These are phyloP conservation scores for Pseudorhombus dupliciocellatus DNA, from an alignment of 2,113 vertebrate genomes.

Conservation along the genomic window DNA sequence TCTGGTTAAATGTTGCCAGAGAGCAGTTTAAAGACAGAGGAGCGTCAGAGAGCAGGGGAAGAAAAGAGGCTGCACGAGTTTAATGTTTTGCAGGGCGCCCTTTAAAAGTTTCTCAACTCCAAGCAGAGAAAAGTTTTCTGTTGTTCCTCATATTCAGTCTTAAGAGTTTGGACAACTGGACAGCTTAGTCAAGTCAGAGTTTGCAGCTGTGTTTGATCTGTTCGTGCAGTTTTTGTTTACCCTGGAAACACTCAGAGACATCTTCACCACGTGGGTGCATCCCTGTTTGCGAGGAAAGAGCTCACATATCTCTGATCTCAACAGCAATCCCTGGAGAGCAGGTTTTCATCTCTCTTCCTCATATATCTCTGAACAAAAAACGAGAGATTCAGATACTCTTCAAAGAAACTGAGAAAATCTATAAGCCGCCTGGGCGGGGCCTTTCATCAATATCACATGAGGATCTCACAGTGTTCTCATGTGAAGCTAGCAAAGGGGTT, in stretches of 20 bases:
- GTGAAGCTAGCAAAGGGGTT: conserved; percentile 48
- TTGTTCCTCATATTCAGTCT: conserved; percentile 35
- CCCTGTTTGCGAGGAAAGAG: conserved; percentile 52
- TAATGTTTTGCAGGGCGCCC: not conserved
- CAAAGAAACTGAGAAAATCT: conserved; percentile 75
- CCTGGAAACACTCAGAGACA: conserved; percentile 41
- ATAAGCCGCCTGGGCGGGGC: conserved; percentile 65
- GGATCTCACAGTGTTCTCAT: conserved; percentile 54
- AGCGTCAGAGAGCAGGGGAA: not conserved
- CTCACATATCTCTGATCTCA: conserved; percentile 68
- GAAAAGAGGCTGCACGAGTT: not conserved
- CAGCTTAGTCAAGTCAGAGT: conserved; percentile 37
- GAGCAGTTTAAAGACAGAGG: not conserved
- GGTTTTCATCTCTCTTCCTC: conserved; percentile 71
- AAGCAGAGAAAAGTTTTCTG: conserved; percentile 22
- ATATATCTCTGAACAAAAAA: conserved; percentile 71
- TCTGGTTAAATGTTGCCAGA: conserved; percentile 13
- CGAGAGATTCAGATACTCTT: conserved; percentile 72
- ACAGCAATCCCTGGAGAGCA: conserved; percentile 52
- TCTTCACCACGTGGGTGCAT: conserved; percentile 45
- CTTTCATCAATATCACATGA: conserved; percentile 81
- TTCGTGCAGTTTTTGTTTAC: conserved; percentile 49
- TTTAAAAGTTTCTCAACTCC: conserved; percentile 8
- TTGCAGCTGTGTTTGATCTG: conserved; percentile 64
- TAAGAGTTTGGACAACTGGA: conserved; percentile 53